phyloP scores from a whole-genome alignment of 2,113 vertebrate genomes.

The Glaucidium brasilianum region DNA sequence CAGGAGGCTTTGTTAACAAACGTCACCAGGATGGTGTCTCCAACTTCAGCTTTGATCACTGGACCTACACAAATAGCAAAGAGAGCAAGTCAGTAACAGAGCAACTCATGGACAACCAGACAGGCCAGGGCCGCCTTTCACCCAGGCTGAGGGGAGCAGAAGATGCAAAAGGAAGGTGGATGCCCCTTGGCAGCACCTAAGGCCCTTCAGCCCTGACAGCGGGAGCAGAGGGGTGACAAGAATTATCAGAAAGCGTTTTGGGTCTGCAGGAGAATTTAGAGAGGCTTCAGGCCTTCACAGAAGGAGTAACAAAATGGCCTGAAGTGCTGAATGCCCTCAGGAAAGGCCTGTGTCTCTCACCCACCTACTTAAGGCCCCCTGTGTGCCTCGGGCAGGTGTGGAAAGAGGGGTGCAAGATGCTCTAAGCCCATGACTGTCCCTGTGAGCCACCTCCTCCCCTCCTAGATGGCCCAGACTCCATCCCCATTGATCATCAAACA shows the following conservation, averaged over 20 bases:
- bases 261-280: background rate
- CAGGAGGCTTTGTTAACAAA: conserved; percentile 79
- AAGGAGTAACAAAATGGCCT: background rate
- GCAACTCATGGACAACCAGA: background rate
- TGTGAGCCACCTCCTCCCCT: background rate
- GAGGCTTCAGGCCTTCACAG: background rate
- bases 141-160: background rate
- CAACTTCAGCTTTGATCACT: conserved; percentile 79
- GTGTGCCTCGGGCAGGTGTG: background rate
- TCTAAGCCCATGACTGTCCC: background rate
- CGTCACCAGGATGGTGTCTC: conserved; percentile 72
- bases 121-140: background rate
- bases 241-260: background rate
- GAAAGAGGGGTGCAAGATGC: background rate
- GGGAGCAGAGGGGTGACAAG: background rate
- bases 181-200: no score
- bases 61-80: conserved; percentile 58
- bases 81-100: background rate
- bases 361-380: background rate
- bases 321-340: background rate
- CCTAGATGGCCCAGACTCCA: background rate
- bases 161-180: background rate
- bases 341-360: background rate
- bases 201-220: background rate
- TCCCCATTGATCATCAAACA: background rate